Evolutionary conservation across 2,888 invertebrate genomes (phyloP).

Genomic region (Lasioglossum figueresi): DNA sequence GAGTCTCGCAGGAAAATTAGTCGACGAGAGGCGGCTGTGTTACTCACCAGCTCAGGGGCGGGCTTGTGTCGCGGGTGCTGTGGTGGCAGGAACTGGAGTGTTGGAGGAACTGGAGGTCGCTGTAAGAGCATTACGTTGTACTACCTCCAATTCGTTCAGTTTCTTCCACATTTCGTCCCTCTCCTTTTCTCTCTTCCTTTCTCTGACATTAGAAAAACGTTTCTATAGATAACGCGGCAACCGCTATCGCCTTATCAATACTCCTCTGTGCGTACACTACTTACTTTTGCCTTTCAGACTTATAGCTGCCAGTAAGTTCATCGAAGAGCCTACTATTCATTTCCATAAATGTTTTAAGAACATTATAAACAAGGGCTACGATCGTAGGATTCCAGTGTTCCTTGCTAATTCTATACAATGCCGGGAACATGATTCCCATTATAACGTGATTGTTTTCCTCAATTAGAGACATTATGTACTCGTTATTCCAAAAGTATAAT

Average conservation of each 20-base stretch:
- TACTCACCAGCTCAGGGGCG: slow-evolving; percentile 83
- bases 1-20: background rate
- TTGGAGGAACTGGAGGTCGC: slow-evolving; percentile 77
- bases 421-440: slow-evolving; percentile 99
- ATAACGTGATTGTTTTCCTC: slow-evolving; percentile 99
- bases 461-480: slow-evolving; percentile 99
- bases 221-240: slow-evolving; percentile 40
- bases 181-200: slow-evolving; percentile 98
- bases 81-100: slow-evolving; percentile 82
- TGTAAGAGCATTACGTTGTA: slow-evolving; percentile 78
- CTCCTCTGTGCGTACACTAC: slow-evolving; percentile 80
- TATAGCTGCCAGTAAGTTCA: slow-evolving; percentile 99
- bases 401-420: slow-evolving; percentile 99
- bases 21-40: slow-evolving; percentile 5
- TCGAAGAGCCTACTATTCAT: slow-evolving; percentile 99
- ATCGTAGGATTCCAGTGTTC: slow-evolving; percentile 99
- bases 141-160: slow-evolving; percentile 94
- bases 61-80: slow-evolving; percentile 81
- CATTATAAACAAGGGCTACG: slow-evolving; percentile 99
- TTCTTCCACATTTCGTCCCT: slow-evolving; percentile 99
- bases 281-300: slow-evolving; percentile 99
- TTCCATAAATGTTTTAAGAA: slow-evolving; percentile 99
- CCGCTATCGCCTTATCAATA: background rate
- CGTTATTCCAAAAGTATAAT: slow-evolving; percentile 99
- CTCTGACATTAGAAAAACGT: slow-evolving; percentile 86